Evolutionary conservation across 2,888 invertebrate genomes (phyloP).

Genomic region (Taenaris catops): DNA sequence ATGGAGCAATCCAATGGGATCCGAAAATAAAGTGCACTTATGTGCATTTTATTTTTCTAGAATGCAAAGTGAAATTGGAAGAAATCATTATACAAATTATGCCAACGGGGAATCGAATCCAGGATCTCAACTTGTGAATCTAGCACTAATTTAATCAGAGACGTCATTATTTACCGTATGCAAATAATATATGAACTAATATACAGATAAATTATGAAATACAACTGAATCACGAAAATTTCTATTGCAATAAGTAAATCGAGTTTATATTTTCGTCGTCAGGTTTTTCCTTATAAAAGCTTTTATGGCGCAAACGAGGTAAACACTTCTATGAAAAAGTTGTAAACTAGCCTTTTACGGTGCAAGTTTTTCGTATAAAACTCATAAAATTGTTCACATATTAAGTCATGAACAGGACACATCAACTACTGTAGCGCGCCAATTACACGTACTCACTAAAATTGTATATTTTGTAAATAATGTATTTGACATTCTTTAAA

Average conservation of each 20-base stretch:
- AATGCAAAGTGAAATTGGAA: too few relatives aligned
- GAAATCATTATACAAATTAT: too few relatives aligned
- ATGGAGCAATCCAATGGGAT: too few relatives aligned
- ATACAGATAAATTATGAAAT: background rate
- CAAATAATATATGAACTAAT: background rate
- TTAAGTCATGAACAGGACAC: background rate
- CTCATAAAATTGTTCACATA: background rate
- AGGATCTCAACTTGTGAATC: too few relatives aligned
- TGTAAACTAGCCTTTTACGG: conserved; percentile 6
- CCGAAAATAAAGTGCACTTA: too few relatives aligned
- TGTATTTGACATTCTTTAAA: too few relatives aligned
- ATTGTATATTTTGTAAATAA: too few relatives aligned
- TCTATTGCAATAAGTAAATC: background rate
- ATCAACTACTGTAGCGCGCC: conserved; percentile 1
- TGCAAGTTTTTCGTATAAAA: conserved; percentile 9
- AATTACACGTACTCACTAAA: too few relatives aligned
- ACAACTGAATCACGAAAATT: background rate
- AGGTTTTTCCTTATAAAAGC: conserved; percentile 5
- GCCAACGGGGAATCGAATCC: too few relatives aligned
- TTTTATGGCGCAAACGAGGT: conserved; percentile 11
- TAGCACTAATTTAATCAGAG: too few relatives aligned
- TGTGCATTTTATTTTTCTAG: too few relatives aligned
- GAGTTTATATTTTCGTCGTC: conserved; percentile 1
- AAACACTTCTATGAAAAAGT: conserved; percentile 9
- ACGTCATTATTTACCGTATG: too few relatives aligned